Conservation (phyloP, 1,140 invertebrate genomes). For the Babylonia areolata region DNA sequence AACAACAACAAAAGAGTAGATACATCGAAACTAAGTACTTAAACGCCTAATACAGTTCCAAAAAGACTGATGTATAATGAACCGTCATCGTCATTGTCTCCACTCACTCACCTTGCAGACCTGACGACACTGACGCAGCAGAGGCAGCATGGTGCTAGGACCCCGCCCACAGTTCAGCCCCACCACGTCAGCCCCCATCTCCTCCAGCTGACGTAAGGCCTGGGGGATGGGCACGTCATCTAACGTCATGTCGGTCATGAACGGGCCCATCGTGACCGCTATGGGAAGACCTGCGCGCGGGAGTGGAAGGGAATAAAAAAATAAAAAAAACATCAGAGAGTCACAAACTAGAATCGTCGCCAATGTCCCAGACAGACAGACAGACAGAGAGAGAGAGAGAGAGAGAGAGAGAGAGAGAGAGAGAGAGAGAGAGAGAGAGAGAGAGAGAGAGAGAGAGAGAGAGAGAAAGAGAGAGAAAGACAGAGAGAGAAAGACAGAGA, state of each 20-base stretch:
- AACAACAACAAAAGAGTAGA: too few species aligned
- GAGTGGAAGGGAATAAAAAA: too few species aligned
- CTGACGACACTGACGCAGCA: slow-evolving; percentile 54
- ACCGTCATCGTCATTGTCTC: neutral
- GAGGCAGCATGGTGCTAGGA: slow-evolving; percentile 63
- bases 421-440: too few species aligned
- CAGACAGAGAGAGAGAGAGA: too few species aligned
- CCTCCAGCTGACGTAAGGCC: slow-evolving; percentile 61
- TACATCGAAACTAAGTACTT: too few species aligned
- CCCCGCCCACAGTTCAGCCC: slow-evolving; percentile 69
- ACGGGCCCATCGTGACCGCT: slow-evolving; percentile 61
- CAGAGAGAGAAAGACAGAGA: too few species aligned
- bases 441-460: too few species aligned
- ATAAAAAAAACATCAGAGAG: neutral
- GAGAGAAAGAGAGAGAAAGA: too few species aligned
- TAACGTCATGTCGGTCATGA: slow-evolving; percentile 46
- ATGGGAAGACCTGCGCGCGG: slow-evolving; percentile 55
- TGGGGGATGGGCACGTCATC: slow-evolving; percentile 56
- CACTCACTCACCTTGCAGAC: slow-evolving; percentile 52
- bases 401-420: too few species aligned
- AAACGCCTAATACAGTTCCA: too few species aligned
- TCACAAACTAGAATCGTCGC: neutral
- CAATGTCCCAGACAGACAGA: too few species aligned
- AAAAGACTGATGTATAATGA: too few species aligned
- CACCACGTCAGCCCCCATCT: slow-evolving; percentile 66